These are phyloP conservation scores for Spodoptera picta DNA, from an alignment of 2,888 invertebrate genomes.

Conservation along the genomic window DNA sequence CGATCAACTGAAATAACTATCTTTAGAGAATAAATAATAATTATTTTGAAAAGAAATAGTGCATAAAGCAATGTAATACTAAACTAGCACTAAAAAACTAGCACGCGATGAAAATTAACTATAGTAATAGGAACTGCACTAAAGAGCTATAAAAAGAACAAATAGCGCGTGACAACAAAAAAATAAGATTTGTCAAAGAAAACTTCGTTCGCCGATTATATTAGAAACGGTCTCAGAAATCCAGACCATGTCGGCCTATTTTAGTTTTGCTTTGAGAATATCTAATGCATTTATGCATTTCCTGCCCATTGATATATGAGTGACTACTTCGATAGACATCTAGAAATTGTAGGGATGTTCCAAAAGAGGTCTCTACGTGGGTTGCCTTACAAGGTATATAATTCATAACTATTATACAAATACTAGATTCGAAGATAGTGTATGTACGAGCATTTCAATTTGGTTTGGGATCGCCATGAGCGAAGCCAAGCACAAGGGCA, in stretches of 20 bases:
- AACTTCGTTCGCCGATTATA: constrained; percentile 6
- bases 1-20: too few species aligned
- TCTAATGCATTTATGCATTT: constrained; percentile 23
- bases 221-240: constrained; percentile 26
- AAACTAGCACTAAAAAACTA: too few species aligned
- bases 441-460: not conserved
- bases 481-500: too few species aligned
- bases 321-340: constrained; percentile 25
- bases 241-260: constrained; percentile 31
- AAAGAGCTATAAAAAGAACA: too few species aligned
- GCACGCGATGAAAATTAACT: too few species aligned
- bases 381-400: constrained; percentile 21
- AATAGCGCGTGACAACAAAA: too few species aligned
- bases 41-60: too few species aligned
- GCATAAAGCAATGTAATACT: too few species aligned
- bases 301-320: constrained; percentile 30
- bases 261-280: constrained; percentile 8
- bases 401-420: constrained; percentile 9
- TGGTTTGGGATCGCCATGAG: too few species aligned
- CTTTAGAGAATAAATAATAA: too few species aligned
- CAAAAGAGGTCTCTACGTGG: constrained; percentile 25
- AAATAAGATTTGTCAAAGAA: not conserved
- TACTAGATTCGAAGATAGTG: constrained; percentile 1
- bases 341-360: constrained; percentile 4
- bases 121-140: too few species aligned